Evolutionary conservation across 2,113 vertebrate species (phyloP), one percentile per base, ranked within the genome.

Genomic region (Bostrychus sinensis): DNA sequence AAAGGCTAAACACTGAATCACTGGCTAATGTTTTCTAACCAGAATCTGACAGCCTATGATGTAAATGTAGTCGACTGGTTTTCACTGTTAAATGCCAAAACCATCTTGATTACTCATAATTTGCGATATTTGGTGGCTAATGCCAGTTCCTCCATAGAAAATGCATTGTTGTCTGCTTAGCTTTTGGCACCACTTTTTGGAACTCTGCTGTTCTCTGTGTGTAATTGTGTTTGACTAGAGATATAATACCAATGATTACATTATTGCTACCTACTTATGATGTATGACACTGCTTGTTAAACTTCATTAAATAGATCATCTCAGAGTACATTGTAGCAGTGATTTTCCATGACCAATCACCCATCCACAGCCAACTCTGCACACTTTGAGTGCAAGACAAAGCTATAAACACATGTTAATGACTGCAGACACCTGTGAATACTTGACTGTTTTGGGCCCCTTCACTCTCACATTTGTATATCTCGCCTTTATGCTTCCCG

Each of bases 401-500:
- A 66, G 72, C 70, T 77, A 85, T 86, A 84, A 90, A 85, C 84
- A 81, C 56, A 63, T 71, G 75, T 70, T 85, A 81, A 86, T 83
- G 72, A 72, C 81, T 39, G 36, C 1, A 41, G 57, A 88, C 82
- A 86, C 89, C 81, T 89, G 83, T 68, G 72, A 85, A 81, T 80
- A 81, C 78, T 86, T 89, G 77, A 76, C 61, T 66, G 32, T 66
- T 5, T 64, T 55, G 72, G 72, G 58, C 70, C 65, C 58, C 64
- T 30, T 68, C 58, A 45, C 36, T 45, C 11, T 56, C 12, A 59
- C 23, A 34, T 12, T 36, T 19, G 72, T 41, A 60, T 51, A 54
- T 50, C 25, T 60, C 28, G 68, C 57, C 43, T 62, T 59, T 26
- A 65, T 66, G 66, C 62, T 66, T 30, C 66, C 66, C 51, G 51